A percentile compares a stretch with the other conserved stretches of the same genome.
These are phyloP conservation scores for Tangara arthus DNA, from an alignment of 2,797 vertebrate genomes.

Conservation along the genomic window DNA sequence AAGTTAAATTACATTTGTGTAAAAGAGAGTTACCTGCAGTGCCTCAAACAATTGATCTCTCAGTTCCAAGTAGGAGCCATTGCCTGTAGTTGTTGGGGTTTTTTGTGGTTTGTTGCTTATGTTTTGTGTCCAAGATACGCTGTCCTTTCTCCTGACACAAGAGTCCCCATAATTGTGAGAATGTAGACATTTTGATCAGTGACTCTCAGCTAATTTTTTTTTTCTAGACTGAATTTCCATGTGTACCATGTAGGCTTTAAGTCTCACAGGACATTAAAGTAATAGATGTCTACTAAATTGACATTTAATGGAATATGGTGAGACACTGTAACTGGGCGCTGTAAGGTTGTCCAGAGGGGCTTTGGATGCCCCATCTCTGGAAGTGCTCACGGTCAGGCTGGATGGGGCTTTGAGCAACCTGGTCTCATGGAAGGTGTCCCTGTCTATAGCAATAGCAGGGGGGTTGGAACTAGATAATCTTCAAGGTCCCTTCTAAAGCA, in stretches of 20 bases:
- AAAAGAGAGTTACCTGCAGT: background rate
- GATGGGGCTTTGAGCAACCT: background rate
- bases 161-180: background rate
- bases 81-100: background rate
- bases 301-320: accelerated
- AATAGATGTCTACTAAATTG: background rate
- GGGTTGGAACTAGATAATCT: background rate
- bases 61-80: background rate
- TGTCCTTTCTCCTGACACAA: background rate
- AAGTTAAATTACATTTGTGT: background rate
- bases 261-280: background rate
- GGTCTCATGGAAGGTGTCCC: accelerated
- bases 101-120: background rate
- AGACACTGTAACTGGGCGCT: background rate
- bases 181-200: background rate
- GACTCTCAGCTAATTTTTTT: background rate
- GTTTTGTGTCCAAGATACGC: background rate
- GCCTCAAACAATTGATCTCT: background rate
- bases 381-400: background rate
- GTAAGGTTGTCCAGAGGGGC: background rate
- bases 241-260: background rate
- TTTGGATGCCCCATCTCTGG: background rate
- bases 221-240: background rate
- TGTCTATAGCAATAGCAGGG: background rate
- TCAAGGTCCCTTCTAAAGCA: background rate